phyloP scores from a whole-genome alignment of 2,888 invertebrate genomes.

The Cephus runcator region DNA sequence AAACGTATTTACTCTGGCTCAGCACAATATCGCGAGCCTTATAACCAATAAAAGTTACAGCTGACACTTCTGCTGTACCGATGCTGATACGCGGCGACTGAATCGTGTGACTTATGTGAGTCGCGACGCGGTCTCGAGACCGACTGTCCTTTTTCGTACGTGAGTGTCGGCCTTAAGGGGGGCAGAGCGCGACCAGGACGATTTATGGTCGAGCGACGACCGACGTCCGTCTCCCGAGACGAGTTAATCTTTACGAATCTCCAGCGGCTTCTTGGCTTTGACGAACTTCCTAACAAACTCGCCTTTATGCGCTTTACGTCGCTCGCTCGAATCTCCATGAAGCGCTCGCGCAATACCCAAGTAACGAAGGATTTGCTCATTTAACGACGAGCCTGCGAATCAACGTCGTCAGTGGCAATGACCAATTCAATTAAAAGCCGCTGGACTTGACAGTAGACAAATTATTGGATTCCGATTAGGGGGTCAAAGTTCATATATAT shows the following conservation, averaged over 20 bases:
- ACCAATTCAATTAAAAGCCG: not conserved
- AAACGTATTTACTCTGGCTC: constrained; percentile 57
- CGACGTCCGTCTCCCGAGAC: not conserved
- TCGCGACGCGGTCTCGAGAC: not conserved
- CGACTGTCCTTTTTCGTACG: constrained; percentile 1
- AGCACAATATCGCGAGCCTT: constrained; percentile 56
- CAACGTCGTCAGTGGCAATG: not conserved
- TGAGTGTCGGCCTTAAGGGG: not conserved
- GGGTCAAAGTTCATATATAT: not conserved
- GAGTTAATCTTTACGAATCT: not conserved
- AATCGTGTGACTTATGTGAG: not conserved
- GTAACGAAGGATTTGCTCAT: not conserved
- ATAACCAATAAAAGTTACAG: constrained; percentile 62
- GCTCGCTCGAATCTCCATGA: not conserved
- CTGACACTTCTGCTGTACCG: constrained; percentile 51
- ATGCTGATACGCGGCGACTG: constrained; percentile 13
- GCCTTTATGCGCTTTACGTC: not conserved
- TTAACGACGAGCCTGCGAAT: not conserved
- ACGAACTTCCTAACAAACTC: not conserved
- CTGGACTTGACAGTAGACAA: not conserved
- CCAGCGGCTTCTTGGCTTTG: not conserved
- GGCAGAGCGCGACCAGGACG: not conserved
- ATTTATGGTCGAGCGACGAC: constrained; percentile 1
- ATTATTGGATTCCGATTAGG: not conserved
- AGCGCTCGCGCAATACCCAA: not conserved